Conservation (phyloP, 1,140 invertebrate genomes). For the Drosophila orena region DNA sequence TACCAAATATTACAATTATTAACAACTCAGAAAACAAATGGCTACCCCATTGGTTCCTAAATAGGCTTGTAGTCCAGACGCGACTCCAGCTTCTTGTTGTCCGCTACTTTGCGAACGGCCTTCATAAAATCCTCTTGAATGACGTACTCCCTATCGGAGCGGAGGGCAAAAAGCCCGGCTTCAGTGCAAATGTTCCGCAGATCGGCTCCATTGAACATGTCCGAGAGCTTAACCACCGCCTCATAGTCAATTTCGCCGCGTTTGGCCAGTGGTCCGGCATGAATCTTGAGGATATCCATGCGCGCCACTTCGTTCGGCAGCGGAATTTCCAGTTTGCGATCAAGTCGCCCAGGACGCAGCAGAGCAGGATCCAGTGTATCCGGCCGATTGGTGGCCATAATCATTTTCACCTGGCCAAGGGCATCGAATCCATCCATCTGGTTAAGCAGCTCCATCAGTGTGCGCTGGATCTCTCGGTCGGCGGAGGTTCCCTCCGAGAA, state of each 20-base stretch:
- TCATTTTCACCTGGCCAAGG: conserved; percentile 93
- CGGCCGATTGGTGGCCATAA: conserved; percentile 99
- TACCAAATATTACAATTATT: no score
- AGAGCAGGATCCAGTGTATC: conserved; percentile 99
- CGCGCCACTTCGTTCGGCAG: conserved; percentile 94
- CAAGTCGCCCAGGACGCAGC: conserved; percentile 97
- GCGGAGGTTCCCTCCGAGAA: conserved; percentile 99
- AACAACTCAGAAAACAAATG: no score
- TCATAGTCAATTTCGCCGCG: conserved; percentile 99
- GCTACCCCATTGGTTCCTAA: background rate
- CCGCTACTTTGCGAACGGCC: conserved; percentile 98
- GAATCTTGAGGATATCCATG: conserved; percentile 99
- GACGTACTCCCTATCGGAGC: conserved; percentile 95
- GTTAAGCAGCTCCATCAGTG: conserved; percentile 99
- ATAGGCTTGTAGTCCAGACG: conserved; percentile 99
- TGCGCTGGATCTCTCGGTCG: conserved; percentile 99
- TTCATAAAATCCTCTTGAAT: conserved; percentile 99
- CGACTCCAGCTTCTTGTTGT: conserved; percentile 99
- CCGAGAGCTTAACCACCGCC: conserved; percentile 98
- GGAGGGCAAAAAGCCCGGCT: conserved; percentile 96
- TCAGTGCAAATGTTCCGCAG: conserved; percentile 99
- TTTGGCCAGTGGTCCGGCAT: conserved; percentile 97
- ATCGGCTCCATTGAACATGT: conserved; percentile 99
- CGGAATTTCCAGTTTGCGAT: conserved; percentile 99
- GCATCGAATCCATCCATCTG: conserved; percentile 99